Conservation (phyloP, 2,797 vertebrate species). For the Poliocrania exsul region DNA sequence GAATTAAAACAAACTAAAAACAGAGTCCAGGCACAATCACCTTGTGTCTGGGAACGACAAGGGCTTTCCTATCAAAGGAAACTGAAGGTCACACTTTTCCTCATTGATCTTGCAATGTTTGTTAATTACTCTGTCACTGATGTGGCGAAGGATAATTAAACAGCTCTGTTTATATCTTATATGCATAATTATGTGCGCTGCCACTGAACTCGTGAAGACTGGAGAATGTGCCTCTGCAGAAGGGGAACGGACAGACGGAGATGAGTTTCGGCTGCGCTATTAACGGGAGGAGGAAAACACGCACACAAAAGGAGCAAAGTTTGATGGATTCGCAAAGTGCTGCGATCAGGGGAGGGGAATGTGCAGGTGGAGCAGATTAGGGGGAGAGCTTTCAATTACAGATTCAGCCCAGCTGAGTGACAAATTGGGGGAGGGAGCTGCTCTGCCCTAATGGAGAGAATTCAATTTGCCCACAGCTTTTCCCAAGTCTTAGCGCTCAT, state of each 20-base stretch:
- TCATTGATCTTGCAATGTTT: constrained; percentile 99
- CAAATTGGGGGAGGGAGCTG: constrained; percentile 23
- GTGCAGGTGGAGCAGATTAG: constrained; percentile 81
- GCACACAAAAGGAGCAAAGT: constrained; percentile 62
- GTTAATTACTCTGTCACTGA: constrained; percentile 99
- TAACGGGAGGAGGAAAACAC: constrained; percentile 70
- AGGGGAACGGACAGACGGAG: constrained; percentile 74
- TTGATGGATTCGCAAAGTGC: constrained; percentile 62
- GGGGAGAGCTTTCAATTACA: constrained; percentile 73
- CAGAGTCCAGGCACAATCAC: constrained; percentile 76
- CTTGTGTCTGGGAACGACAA: constrained; percentile 81
- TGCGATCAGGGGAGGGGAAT: constrained; percentile 12
- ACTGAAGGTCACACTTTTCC: constrained; percentile 99
- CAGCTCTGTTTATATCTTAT: constrained; percentile 99
- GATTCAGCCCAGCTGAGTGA: constrained; percentile 28
- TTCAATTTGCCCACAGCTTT: constrained; percentile 1
- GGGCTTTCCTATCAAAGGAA: constrained; percentile 85
- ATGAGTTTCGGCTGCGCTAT: constrained; percentile 70
- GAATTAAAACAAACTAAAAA: constrained; percentile 65
- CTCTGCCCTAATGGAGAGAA: constrained; percentile 1
- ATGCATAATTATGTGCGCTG: constrained; percentile 99
- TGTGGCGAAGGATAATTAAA: constrained; percentile 99
- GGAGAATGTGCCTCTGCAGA: constrained; percentile 76
- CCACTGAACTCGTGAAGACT: constrained; percentile 86
- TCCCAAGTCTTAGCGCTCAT: not conserved